phyloP scores from a whole-genome alignment of 1,140 invertebrate genomes.

The Steinernema feltiae region DNA sequence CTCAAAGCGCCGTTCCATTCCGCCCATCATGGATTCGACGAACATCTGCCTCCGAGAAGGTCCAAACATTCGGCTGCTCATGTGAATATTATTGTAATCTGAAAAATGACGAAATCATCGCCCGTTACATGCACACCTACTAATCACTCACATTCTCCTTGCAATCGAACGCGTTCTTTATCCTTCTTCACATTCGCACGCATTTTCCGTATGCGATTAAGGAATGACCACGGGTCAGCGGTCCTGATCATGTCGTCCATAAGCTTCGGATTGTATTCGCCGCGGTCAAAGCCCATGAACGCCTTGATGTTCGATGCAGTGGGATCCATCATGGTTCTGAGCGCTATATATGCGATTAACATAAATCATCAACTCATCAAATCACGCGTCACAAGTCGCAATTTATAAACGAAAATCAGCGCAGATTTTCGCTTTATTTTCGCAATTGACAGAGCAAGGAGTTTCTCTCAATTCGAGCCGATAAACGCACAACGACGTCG shows the following conservation, averaged over 20 bases:
- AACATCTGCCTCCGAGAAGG: not conserved
- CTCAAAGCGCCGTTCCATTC: slow-evolving; percentile 38
- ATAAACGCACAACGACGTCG: too few relatives aligned
- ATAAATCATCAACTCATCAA: too few relatives aligned
- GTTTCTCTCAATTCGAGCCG: too few relatives aligned
- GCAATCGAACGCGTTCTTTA: not conserved
- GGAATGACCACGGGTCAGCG: not conserved
- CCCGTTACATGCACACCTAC: not conserved
- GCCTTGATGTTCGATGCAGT: not conserved
- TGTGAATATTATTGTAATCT: slow-evolving; percentile 3
- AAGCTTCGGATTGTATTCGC: slow-evolving; percentile 4
- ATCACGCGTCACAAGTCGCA: too few relatives aligned
- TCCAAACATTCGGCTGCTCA: not conserved
- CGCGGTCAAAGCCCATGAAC: not conserved
- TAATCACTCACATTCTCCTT: not conserved
- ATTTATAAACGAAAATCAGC: too few relatives aligned
- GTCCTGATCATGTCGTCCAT: not conserved
- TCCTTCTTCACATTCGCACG: not conserved
- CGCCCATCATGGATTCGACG: not conserved
- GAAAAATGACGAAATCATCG: too few relatives aligned
- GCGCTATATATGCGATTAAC: too few relatives aligned
- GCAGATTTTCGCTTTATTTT: too few relatives aligned
- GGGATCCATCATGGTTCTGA: too few relatives aligned
- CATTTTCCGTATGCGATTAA: not conserved
- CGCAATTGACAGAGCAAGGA: too few relatives aligned